Evolutionary conservation across 2,113 vertebrate species (phyloP).

Genomic region (Clarias gariepinus): DNA sequence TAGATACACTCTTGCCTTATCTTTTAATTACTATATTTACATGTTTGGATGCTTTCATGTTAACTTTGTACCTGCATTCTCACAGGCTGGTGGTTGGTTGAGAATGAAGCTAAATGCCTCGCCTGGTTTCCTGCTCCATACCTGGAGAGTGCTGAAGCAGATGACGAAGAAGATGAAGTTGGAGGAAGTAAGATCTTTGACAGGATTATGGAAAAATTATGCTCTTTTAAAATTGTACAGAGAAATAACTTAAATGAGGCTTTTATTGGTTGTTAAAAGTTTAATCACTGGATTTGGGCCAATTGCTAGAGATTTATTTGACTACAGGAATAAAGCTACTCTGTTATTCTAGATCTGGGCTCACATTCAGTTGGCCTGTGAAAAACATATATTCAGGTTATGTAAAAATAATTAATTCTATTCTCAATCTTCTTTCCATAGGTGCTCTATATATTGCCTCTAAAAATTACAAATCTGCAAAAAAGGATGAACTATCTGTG

Average conservation of each 20-base stretch:
- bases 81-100: slow-evolving; percentile 95
- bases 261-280: neutral
- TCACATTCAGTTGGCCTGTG: too few relatives aligned
- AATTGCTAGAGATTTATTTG: too few relatives aligned
- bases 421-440: slow-evolving; percentile 49
- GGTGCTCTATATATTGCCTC: slow-evolving; percentile 71
- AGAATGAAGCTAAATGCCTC: slow-evolving; percentile 76
- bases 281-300: neutral
- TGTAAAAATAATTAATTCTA: too few relatives aligned
- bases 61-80: neutral
- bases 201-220: neutral
- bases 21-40: neutral
- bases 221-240: neutral
- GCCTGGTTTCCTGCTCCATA: slow-evolving; percentile 96
- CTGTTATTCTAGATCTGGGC: too few relatives aligned
- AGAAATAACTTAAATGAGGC: too few relatives aligned
- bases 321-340: too few relatives aligned
- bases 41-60: neutral
- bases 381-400: neutral
- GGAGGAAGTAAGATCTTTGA: slow-evolving; percentile 56
- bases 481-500: slow-evolving; percentile 79
- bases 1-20: neutral
- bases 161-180: slow-evolving; percentile 37
- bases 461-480: slow-evolving; percentile 72
- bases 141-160: slow-evolving; percentile 69